Percentiles rank a stretch among this genome's conserved stretches.
phyloP scores from a whole-genome alignment of 2,113 vertebrate species.

The Oreotrochilus melanogaster region DNA sequence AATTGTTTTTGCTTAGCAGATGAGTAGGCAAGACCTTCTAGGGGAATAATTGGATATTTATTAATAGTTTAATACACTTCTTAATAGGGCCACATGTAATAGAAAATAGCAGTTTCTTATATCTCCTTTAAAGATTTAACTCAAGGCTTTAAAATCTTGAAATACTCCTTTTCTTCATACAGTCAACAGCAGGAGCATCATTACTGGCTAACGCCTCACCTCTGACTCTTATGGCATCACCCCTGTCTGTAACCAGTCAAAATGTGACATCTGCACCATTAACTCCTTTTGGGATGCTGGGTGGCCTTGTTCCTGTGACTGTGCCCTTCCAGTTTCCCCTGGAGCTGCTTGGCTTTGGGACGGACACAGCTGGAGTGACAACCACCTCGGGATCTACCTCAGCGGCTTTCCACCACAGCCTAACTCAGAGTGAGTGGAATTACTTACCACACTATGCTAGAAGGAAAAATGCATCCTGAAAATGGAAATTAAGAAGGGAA shows the following conservation, averaged over 20 bases:
- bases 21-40: background rate
- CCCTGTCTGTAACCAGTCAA: constrained; percentile 87
- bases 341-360: constrained; percentile 89
- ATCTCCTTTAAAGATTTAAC: background rate
- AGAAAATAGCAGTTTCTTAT: background rate
- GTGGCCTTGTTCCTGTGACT: constrained; percentile 95
- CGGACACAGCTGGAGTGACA: constrained; percentile 84
- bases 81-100: background rate
- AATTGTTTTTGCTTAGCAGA: background rate
- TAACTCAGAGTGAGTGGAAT: constrained; percentile 83
- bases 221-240: constrained; percentile 89
- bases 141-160: constrained; percentile 46
- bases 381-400: constrained; percentile 88
- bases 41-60: background rate
- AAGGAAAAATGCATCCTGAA: background rate
- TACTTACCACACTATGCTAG: background rate
- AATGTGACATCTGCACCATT: constrained; percentile 77
- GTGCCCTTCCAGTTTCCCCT: constrained; percentile 96
- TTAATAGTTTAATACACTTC: background rate
- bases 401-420: constrained; percentile 85
- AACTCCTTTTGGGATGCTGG: constrained; percentile 93
- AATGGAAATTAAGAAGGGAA: background rate
- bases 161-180: constrained; percentile 67
- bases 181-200: constrained; percentile 89
- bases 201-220: constrained; percentile 87